These are phyloP conservation scores for Aeoliscus strigatus DNA, from an alignment of 2,797 vertebrate genomes.

Conservation along the genomic window DNA sequence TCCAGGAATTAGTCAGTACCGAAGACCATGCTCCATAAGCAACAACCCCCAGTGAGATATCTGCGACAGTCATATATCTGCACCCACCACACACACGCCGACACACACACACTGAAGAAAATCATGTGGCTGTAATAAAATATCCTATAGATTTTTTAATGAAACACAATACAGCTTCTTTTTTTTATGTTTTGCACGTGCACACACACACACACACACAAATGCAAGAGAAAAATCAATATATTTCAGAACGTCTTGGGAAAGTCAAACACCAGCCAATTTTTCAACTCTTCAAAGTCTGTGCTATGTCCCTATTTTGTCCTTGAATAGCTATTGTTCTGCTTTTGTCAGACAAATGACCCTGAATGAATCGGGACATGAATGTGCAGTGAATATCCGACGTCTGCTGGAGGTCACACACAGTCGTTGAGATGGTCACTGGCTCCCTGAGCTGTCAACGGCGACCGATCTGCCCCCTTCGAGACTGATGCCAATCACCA, in stretches of 20 bases:
- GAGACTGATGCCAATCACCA: conserved; percentile 54
- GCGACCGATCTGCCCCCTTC: conserved; percentile 43
- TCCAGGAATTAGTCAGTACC: conserved; percentile 39
- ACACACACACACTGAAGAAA: conserved; percentile 60
- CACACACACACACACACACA: conserved; percentile 38
- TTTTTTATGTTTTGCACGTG: conserved; percentile 35
- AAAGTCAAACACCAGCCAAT: conserved; percentile 68
- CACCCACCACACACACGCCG: conserved; percentile 39
- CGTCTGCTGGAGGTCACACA: conserved; percentile 31
- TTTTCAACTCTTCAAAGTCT: conserved; percentile 71
- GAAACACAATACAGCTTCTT: conserved; percentile 66
- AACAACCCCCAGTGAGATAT: conserved; percentile 61
- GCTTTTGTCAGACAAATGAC: neutral
- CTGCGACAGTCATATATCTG: conserved; percentile 63
- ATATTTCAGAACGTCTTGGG: conserved; percentile 56
- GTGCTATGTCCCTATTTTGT: conserved; percentile 43
- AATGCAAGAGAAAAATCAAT: conserved; percentile 63
- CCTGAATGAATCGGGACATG: conserved; percentile 6
- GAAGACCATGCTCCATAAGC: conserved; percentile 52
- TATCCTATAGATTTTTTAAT: conserved; percentile 73
- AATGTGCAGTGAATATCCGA: conserved; percentile 11
- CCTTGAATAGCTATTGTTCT: conserved; percentile 42
- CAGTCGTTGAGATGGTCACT: conserved; percentile 26
- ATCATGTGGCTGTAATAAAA: conserved; percentile 69
- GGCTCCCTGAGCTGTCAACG: conserved; percentile 47